phyloP scores from a whole-genome alignment of 2,888 invertebrate species.

The Melanargia galathea region DNA sequence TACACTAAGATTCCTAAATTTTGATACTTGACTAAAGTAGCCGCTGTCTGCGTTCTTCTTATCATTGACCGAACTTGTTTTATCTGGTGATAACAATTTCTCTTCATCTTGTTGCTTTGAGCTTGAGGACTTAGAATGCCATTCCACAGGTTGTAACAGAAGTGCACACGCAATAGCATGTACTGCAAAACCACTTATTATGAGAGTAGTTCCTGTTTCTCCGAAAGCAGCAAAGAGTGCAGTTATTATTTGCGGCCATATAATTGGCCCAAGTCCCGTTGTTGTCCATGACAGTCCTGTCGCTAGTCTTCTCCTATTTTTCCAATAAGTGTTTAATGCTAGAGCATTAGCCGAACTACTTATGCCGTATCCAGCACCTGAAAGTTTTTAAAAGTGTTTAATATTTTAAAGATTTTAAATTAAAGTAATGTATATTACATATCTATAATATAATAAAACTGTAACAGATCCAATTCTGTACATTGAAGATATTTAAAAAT shows the following conservation, averaged over 20 bases:
- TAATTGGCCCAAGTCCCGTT: constrained; percentile 87
- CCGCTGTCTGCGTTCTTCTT: constrained; percentile 64
- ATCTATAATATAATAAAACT: too few relatives aligned
- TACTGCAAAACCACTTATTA: constrained; percentile 85
- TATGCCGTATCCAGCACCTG: constrained; percentile 85
- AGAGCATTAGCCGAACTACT: constrained; percentile 86
- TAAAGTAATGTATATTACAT: too few relatives aligned
- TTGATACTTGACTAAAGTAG: constrained; percentile 67
- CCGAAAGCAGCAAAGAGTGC: constrained; percentile 83
- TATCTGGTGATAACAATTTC: constrained; percentile 49
- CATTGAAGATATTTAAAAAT: too few relatives aligned
- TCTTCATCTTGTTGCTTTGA: constrained; percentile 55
- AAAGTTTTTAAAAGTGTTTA: constrained; percentile 43
- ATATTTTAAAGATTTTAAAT: too few relatives aligned
- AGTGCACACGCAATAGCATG: constrained; percentile 86
- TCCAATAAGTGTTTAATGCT: constrained; percentile 89
- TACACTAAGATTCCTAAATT: constrained; percentile 70
- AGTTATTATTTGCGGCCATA: constrained; percentile 88
- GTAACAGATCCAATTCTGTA: too few relatives aligned
- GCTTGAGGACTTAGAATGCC: constrained; percentile 83
- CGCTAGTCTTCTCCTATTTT: constrained; percentile 85
- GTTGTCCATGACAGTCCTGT: constrained; percentile 87
- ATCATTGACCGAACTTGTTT: constrained; percentile 41
- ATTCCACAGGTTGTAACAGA: constrained; percentile 88
- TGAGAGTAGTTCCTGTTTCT: constrained; percentile 84